Evolutionary conservation across 2,797 vertebrate species (phyloP), one percentile per base, ranked within the genome.

Genomic region (Furcifer pardalis): DNA sequence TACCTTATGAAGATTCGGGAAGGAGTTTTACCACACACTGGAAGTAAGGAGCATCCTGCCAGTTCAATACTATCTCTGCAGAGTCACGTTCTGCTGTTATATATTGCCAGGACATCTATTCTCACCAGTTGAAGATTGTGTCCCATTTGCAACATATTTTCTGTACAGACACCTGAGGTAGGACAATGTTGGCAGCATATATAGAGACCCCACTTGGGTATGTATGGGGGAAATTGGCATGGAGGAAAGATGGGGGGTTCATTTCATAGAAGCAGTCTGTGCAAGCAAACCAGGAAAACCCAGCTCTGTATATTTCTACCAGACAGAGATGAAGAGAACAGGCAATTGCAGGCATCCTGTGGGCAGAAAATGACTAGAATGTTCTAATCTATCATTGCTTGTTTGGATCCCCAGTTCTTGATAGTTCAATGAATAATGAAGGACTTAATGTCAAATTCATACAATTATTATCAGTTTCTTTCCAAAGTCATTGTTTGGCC

Each of bases 351-450:
- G 56, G 49, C 73, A 1, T 49, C 25, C 7, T 71, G 35, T 25
- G 77, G 44, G 59, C 46, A 85, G 63, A 7, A 27, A n/a, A 60
- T 49, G 32, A 0, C 49, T 90, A 44, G 71, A 1, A 76, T 69
- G 75, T 78, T 32, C 10, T 52, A 69, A 30, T 65, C 78, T 52
- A 0, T 10, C 72, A 35, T 85, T 89, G 84, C 90, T 62, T 42
- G 56, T 74, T 76, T 80, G 71, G 30, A 83, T 83, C 65, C 49
- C 66, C 89, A 83, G 85, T 30, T 63, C 75, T 79, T 74, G 68
- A 85, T 91, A 65, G 83, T 65, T 84, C 69, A 83, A 83, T 52
- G 81, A 94, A 92, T 86, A 92, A 81, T 77, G 75, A 90, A 89
- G 52, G 17, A 30, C 76, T 90, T 92, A 60, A 71, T 78, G 86